Conservation (phyloP, 2,113 vertebrate genomes). For the Zosterops borbonicus region DNA sequence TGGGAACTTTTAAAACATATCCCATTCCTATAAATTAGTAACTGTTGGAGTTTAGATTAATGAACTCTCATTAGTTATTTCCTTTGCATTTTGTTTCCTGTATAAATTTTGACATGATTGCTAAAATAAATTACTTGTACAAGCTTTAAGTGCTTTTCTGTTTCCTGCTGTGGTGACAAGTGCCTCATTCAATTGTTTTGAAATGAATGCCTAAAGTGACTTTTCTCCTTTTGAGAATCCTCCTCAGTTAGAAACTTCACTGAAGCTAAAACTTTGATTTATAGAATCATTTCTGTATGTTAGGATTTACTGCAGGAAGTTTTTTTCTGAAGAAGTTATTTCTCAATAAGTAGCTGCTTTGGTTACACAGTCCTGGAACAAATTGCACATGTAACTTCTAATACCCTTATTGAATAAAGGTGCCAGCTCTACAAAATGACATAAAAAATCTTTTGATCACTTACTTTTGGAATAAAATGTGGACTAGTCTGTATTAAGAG, state of each 20-base stretch:
- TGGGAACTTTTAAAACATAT: not conserved
- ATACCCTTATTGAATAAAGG: not conserved
- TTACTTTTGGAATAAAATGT: not conserved
- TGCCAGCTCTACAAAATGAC: not conserved
- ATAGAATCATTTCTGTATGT: not conserved
- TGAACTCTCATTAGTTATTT: conserved; percentile 67
- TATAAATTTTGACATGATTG: conserved; percentile 62
- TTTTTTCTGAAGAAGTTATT: not conserved
- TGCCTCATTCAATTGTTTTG: conserved; percentile 66
- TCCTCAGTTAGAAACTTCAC: conserved; percentile 29
- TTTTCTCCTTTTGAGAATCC: conserved; percentile 45
- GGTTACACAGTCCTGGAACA: not conserved
- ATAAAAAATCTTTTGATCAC: not conserved
- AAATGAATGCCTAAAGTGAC: conserved; percentile 50
- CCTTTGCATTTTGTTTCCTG: conserved; percentile 70
- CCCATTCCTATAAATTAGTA: conserved; percentile 15
- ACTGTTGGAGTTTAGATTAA: conserved; percentile 57
- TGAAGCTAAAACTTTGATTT: conserved; percentile 33
- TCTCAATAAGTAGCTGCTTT: not conserved
- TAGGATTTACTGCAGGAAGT: not conserved
- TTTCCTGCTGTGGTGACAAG: conserved; percentile 66
- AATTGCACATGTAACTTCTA: not conserved
- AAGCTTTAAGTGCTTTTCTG: conserved; percentile 60
- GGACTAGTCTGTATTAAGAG: not conserved
- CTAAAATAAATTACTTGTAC: conserved; percentile 68